Base-by-base conservation (phyloP, 2,888 invertebrate genomes). In the Xestia sexstrigata region DNA sequence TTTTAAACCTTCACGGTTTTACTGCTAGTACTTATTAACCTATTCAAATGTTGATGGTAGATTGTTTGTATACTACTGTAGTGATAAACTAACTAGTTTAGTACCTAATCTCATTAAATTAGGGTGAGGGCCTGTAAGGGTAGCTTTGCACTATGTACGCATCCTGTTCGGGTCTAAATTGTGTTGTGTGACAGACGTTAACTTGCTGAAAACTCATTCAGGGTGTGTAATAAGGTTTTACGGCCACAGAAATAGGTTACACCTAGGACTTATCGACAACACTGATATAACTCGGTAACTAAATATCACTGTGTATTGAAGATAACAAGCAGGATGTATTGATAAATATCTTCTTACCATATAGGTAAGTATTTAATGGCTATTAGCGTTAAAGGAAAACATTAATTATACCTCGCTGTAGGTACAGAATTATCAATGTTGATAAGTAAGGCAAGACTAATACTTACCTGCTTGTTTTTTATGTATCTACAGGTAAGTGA, bases 311-410 rank as follows among this genome's bases (percentile, higher is more conserved):
- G 26, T 58, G 45, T 70, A 58, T 63, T 66, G 8, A 42, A 70
- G 84, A 83, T 76, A 84, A 77, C 65, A 69, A 77, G 35, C 76
- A 71, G 84, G 76, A 77, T 45, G 74, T 70, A 52, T 55, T 68
- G 81, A 77, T 83, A 80, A 71, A 52, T 58, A 84, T 81, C 81
- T 71, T 45, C 26, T 66, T n/a, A 68, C 55, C 70, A 68, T 74
- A 5, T 74, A 68, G 17, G 67, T 84, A 63, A 42, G 47, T 63
- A 63, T 66, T 70, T 70, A 72, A 47, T 77, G 67, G 60, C 83
- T 66, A 83, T 66, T 83, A 74, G 42, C 30, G 30, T 11, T 72
- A 23, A 15, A 69, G 78, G 66, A 82, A 76, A 70, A 55, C 52
- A 73, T 70, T 52, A 55, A 77, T 82, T 60, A 81, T 52, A 49